Percentiles rank a stretch among this genome's conserved stretches.
phyloP scores from a whole-genome alignment of 2,888 invertebrate species.

The Mantis religiosa region DNA sequence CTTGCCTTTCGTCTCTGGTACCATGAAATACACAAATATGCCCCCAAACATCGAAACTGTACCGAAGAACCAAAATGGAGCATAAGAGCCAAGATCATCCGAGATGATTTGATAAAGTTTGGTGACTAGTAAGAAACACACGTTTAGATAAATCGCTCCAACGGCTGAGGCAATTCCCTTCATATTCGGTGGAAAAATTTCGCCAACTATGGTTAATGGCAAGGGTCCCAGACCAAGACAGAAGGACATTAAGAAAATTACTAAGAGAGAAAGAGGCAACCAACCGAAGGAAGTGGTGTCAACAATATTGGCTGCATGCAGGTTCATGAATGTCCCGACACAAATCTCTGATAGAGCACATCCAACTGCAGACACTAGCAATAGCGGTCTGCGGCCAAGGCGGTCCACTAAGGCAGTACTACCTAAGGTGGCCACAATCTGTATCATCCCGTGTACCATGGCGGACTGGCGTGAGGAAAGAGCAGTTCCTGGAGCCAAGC shows the following conservation, averaged over 20 bases:
- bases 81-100: conserved; percentile 52
- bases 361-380: conserved; percentile 55
- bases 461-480: conserved; percentile 51
- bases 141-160: conserved; percentile 57
- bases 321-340: conserved; percentile 54
- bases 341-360: conserved; percentile 52
- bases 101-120: conserved; percentile 57
- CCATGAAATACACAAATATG: conserved; percentile 62
- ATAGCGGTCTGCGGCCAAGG: conserved; percentile 56
- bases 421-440: conserved; percentile 53
- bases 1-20: conserved; percentile 62
- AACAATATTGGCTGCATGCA: conserved; percentile 49
- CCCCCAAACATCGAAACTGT: conserved; percentile 60
- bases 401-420: conserved; percentile 58
- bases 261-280: conserved; percentile 56
- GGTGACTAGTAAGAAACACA: conserved; percentile 58
- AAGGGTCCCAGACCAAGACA: conserved; percentile 60
- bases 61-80: conserved; percentile 72
- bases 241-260: conserved; percentile 58
- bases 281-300: conserved; percentile 49
- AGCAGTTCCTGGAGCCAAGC: conserved; percentile 49
- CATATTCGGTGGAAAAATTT: conserved; percentile 60
- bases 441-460: conserved; percentile 52
- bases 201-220: conserved; percentile 59
- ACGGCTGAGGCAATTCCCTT: conserved; percentile 62